These are phyloP conservation scores for Chamaetylas fuelleborni DNA, from an alignment of 2,113 vertebrate species.

Conservation along the genomic window DNA sequence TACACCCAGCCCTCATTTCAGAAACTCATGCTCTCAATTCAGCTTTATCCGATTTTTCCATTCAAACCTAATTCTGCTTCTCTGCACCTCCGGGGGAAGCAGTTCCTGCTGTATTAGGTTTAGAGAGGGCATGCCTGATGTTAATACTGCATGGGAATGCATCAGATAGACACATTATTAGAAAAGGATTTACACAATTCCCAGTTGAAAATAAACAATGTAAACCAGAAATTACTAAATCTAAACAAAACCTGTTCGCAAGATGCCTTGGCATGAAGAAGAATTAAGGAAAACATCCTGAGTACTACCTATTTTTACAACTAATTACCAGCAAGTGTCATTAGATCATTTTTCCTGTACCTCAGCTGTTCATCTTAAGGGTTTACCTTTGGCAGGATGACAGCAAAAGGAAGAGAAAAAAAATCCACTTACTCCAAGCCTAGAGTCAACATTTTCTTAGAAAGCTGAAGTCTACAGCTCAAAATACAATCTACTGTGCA, in stretches of 20 bases:
- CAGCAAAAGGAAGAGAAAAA: neutral
- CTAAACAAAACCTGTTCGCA: neutral
- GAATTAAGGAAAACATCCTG: neutral
- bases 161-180: neutral
- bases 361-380: neutral
- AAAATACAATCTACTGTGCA: neutral
- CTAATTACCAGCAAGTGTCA: neutral
- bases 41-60: constrained; percentile 5
- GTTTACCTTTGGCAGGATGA: neutral
- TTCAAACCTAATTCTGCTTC: neutral
- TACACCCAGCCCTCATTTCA: neutral
- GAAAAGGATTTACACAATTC: neutral
- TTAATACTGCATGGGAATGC: neutral
- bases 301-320: neutral
- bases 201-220: neutral
- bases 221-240: neutral
- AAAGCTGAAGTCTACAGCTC: neutral
- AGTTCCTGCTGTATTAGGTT: neutral
- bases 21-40: neutral
- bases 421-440: neutral
- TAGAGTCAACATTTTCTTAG: neutral
- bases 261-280: neutral
- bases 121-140: neutral
- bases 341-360: neutral
- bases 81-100: neutral